Base-by-base conservation (phyloP, 2,797 vertebrate species). In the Microtus californicus region DNA sequence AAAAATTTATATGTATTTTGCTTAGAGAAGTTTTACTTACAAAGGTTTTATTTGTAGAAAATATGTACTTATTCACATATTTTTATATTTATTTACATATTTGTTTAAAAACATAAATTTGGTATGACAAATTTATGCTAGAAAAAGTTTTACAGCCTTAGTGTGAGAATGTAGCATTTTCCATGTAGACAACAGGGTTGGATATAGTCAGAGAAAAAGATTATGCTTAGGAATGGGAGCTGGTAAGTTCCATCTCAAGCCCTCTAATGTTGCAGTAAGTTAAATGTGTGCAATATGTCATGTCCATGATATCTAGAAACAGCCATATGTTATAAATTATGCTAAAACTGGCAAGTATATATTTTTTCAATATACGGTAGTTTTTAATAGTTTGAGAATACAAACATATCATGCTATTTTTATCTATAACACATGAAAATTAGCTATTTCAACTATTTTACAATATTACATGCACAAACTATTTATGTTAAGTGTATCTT, bases 91-190 rank as follows among this genome's bases (percentile, higher is more conserved):
- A 25, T 71, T n/a, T 7, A 74, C 2, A 48, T 59, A 40, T 23
- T 61, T 56, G 17, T 71, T 63, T 40, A 23, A 61, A 71, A 27
- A 77, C 4, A 15, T 7, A 82, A 77, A 54, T 40, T 82, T 59
- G 9, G 0, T 59, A 76, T 78, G 0, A 0, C 15, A 0, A 0
- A 27, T 65, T 77, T 77, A 8, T 6, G n/a, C 11, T 73, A 1
- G 2, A 77, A 93, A 4, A 34, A 2, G 67, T 92, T 91, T 89
- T 88, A 15, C 59, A 12, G 5, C 4, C 3, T 89, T 80, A 87
- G 34, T 77, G 1, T 67, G 54, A 29, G 5, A 15, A 76, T 73
- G 25, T 51, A 37, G 82, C 45, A 10, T 29, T 61, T 56, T 21
- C n/a, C 37, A 5, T 31, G 1, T 48, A 63, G 2, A 81, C 2